Base-by-base conservation (phyloP, 2,797 vertebrate species). In the Nyctibius grandis region DNA sequence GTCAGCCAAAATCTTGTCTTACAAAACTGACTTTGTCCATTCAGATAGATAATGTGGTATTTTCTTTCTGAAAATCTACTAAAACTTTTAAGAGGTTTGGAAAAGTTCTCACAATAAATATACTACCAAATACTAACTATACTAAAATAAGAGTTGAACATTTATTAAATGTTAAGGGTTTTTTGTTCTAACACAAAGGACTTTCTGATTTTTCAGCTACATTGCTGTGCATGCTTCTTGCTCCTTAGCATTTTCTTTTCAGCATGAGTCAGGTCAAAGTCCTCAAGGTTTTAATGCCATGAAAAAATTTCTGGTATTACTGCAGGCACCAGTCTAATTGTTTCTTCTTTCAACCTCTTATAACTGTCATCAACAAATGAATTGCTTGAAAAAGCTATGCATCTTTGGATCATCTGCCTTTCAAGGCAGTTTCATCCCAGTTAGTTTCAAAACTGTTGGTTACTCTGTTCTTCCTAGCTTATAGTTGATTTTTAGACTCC, bases 221-320 rank as follows among this genome's bases (percentile, higher is more conserved):
- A 63, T 64, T 79, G 15, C 73, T 88, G 9, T 91, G 90, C 83
- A 60, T 90, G 72, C 61, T 86, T 80, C 76, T 83, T 90, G 56
- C 65, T 90, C 22, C 57, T 75, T 9, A 31, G 47, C 45, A 33
- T 78, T 94, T 95, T 90, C 68, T 75, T 67, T 79, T 70, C 64
- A 75, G 22, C 64, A 57, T 88, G 85, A 85, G 38, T 90, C 33
- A 84, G 91, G 69, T 93, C 80, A 88, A 93, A 95, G 89, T 96
- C 88, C 69, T 72, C 65, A 57, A 81, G 42, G 69, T 78, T 95
- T 94, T 94, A 91, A 72, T 84, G 69, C 85, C 31, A 5, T 40
- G 61, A 94, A 95, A 93, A 90, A 81, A 69, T 3, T 53, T 57
- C 44, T 85, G 51, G 23, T 75, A 61, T 84, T 94, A 65, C 40